Evolutionary conservation across 2,888 invertebrate species (phyloP).

Genomic region (Frankliniella fusca): DNA sequence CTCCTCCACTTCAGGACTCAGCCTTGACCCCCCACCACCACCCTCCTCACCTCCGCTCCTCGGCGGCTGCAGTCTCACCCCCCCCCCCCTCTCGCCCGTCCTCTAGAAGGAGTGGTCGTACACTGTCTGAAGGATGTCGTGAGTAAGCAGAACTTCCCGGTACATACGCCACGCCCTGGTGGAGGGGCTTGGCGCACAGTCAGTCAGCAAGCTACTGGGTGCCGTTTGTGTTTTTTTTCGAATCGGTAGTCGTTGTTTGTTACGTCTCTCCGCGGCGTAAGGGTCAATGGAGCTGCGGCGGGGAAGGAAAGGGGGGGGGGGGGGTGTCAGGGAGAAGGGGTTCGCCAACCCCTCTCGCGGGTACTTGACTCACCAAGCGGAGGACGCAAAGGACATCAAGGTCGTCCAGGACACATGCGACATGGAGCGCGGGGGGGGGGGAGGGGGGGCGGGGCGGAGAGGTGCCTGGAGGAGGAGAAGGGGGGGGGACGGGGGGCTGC

Average conservation of each 20-base stretch:
- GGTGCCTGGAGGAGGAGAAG: neutral
- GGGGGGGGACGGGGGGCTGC: neutral
- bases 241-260: neutral
- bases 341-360: no score
- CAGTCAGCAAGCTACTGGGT: no score
- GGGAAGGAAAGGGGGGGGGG: no score
- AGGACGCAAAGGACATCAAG: neutral
- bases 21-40: slow-evolving; percentile 3
- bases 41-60: neutral
- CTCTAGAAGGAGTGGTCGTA: no score
- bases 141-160: neutral
- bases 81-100: neutral
- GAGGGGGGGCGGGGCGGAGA: neutral
- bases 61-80: slow-evolving; percentile 3
- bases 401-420: slow-evolving; percentile 7
- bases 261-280: no score
- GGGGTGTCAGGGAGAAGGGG: no score
- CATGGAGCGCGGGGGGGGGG: neutral
- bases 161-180: neutral
- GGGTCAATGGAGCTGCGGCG: no score
- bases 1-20: neutral
- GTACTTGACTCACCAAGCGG: no score
- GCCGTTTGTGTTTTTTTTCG: neutral
- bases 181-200: neutral
- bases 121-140: neutral